A percentile compares a stretch with the other conserved stretches of the same genome.
These are phyloP conservation scores for Crambe crambe DNA, from an alignment of 37 sponge, comb jelly and placozoan genomes.

Conservation along the genomic window DNA sequence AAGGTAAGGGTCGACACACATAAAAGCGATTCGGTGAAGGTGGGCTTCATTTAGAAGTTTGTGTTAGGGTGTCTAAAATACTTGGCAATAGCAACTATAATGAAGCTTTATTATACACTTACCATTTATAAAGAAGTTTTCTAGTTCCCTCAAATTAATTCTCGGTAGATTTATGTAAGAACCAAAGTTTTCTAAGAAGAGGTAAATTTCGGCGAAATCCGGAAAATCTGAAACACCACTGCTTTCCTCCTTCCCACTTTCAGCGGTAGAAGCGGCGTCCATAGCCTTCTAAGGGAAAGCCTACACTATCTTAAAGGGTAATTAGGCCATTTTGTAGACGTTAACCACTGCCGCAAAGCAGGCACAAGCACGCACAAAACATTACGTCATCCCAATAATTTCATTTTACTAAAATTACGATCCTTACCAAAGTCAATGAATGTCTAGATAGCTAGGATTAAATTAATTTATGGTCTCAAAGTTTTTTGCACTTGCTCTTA, in stretches of 20 bases:
- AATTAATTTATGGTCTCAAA: too few species aligned
- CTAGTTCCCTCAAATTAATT: conserved; percentile 42
- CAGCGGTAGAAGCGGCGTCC: not conserved
- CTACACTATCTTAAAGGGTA: too few species aligned
- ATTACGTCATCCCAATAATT: not conserved
- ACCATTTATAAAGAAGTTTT: conserved; percentile 54
- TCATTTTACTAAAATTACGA: not conserved
- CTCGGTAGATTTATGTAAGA: conserved; percentile 15
- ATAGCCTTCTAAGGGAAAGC: not conserved
- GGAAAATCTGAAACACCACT: conserved; percentile 16
- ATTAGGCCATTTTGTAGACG: too few species aligned
- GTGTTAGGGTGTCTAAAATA: too few species aligned
- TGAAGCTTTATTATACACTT: not conserved
- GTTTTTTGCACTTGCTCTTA: not conserved
- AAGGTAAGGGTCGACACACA: not conserved
- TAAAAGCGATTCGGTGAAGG: not conserved
- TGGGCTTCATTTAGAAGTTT: not conserved
- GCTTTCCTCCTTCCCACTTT: not conserved
- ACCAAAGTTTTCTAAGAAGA: conserved; percentile 49
- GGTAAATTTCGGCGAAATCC: conserved; percentile 57
- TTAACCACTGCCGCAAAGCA: too few species aligned
- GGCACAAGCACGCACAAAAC: not conserved
- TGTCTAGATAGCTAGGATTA: too few species aligned
- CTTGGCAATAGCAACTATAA: not conserved
- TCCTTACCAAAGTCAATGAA: not conserved